phyloP scores from a whole-genome alignment of 1,140 invertebrate species.

The Centruroides sculpturatus region DNA sequence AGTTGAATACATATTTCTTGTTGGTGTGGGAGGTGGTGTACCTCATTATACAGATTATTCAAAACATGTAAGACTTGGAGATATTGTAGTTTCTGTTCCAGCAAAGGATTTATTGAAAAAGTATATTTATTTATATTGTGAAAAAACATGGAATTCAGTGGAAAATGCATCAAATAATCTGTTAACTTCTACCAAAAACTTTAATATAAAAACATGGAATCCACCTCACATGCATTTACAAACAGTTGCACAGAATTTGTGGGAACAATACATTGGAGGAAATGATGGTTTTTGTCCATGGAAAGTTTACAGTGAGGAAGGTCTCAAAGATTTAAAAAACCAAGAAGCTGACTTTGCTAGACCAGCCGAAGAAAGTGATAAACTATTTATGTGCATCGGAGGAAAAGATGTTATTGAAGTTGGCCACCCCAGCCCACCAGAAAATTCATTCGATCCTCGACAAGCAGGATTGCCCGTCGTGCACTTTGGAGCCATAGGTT shows the following conservation, averaged over 20 bases:
- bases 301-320: constrained; percentile 55
- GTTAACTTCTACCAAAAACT: not conserved
- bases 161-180: not conserved
- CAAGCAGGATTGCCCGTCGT: constrained; percentile 32
- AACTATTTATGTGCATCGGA: constrained; percentile 87
- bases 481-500: constrained; percentile 71
- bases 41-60: constrained; percentile 94
- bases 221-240: constrained; percentile 53
- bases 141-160: constrained; percentile 9
- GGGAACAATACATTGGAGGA: not conserved
- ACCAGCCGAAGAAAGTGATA: constrained; percentile 70
- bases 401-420: constrained; percentile 92
- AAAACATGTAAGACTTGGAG: constrained; percentile 83
- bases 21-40: constrained; percentile 90
- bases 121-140: constrained; percentile 20
- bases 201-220: constrained; percentile 68
- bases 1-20: constrained; percentile 93
- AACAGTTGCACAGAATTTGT: constrained; percentile 7
- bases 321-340: constrained; percentile 35
- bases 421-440: constrained; percentile 51
- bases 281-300: constrained; percentile 31
- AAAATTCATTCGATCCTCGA: constrained; percentile 24
- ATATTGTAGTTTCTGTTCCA: constrained; percentile 76
- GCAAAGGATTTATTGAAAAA: constrained; percentile 14
- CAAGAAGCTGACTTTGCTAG: constrained; percentile 42